Evolutionary conservation across 2,888 invertebrate genomes (phyloP), one percentile per base, ranked within the genome.

Genomic region (Poecilus cupreus): DNA sequence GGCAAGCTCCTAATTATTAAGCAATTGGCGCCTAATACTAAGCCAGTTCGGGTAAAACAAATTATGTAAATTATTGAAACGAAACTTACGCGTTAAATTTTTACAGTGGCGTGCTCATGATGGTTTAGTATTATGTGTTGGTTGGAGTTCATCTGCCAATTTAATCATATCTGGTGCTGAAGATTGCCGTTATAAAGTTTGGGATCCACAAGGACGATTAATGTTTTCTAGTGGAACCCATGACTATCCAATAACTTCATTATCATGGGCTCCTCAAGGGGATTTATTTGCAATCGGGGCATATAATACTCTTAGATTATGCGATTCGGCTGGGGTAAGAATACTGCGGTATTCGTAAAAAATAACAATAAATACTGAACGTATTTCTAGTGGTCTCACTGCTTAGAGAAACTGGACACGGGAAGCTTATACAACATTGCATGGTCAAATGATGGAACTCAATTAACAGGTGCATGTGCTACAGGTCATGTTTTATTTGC

Each of bases 381-480:
- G 49, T 32, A 79, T 83, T 88, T 88, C 0, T 86, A 98, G 97
- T 99, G 98, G 98, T 96, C 97, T 0, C 94, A 98, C 88, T 96
- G 96, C 70, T 90, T 98, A 83, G 98, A 98, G 84, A 95, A 97
- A 85, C 95, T 97, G 2, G 91, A 93, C 83, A 94, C 96, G 0
- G 99, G 99, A 4, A 97, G 97, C 84, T 93, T 99, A 82, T 97
- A 96, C 87, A 93, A 93, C 83, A 90, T 98, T 68, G 93, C 95
- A 2, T 99, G 99, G 99, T 98, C 98, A 1, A 94, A 94, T 74
- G 99, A 99, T 90, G 97, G 98, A 3, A 98, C 98, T 0, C 98
- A 99, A 89, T 90, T 99, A 24, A 97, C 97, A 10, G 97, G 96
- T 78, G 98, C 97, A n/a, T 97, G 97, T 88, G 96, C 98, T 0